Evolutionary conservation across 2,113 vertebrate genomes (phyloP), one percentile per base, ranked within the genome.

Genomic region (Onychostoma macrolepis): DNA sequence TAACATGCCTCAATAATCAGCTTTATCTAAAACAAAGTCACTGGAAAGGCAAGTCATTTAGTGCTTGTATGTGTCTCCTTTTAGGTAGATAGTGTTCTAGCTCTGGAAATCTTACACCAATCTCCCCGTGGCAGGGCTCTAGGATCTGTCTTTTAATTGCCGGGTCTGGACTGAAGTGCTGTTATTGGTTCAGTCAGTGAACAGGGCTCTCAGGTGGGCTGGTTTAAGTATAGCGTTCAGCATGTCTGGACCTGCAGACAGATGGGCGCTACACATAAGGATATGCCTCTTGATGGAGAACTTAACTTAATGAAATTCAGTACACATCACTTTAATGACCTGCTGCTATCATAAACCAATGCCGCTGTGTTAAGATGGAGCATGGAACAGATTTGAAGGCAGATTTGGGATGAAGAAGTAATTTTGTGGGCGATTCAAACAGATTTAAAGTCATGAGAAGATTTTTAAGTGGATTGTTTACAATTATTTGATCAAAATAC

Each of bases 271-370:
- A 74, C 69, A 74, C 69, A 50, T 74, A 56, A 53, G 48, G 69
- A 84, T 84, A 74, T 84, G 63, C 7, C 83, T 75, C 83, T 84
- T 84, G 83, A 84, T 84, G 21, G 69, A 74, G 69, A 84, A 75
- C 69, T 84, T 56, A 50, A 71, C 41, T 83, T 83, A 84, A 84
- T 84, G 67, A 84, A 84, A 84, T 84, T 84, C 83, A 74, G 48
- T 74, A 58, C 67, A 74, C 67, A 74, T 58, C 69, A 56, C 33
- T 84, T 72, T 58, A 84, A 84, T 74, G 69, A 21, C 33, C 83
- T 58, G 69, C 83, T 74, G 83, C 69, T 41, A 53, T 74, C 50
- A 72, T 84, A 74, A 84, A 58, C 83, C 83, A 38, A 15, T 74
- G 67, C 12, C n/a, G 43, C 41, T 71, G 65, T 53, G 81, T 30